Base-by-base conservation (phyloP, 2,113 vertebrate species). In the Mus spicilegus region DNA sequence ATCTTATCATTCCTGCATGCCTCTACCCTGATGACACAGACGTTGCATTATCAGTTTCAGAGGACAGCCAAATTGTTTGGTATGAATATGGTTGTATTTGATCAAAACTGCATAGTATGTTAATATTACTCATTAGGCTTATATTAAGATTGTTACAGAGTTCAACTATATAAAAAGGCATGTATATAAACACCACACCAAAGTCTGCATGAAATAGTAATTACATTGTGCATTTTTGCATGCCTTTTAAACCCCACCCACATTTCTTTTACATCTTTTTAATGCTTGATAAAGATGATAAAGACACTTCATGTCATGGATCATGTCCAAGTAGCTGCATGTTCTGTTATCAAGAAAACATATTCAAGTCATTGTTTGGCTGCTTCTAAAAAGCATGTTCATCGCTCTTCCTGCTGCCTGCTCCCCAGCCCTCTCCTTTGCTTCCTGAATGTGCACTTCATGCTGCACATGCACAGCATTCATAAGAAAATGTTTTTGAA, bases 61-160 rank as follows among this genome's bases (percentile, higher is more conserved):
- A 99, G 97, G 99, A 99, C 96, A 99, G 98, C 92, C 99, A 99
- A 90, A 99, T 99, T 76, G 97, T 99, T 98, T 99, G 99, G 99
- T 99, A 99, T 61, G 99, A 99, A 98, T 99, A 99, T 95, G 99
- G 99, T 96, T 99, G 99, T 98, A 99, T 99, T 72, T 99, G 98
- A 99, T 94, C 77, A 97, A 82, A 85, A 95, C 46, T 65, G 0
- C 77, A 90, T 49, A 96, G 84, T 94, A 94, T 26, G 89, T n/a
- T 88, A 94, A 88, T 89, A 36, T 72, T 46, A 81, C 63, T 91
- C 95, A 87, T 95, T 94, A 97, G 96, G 73, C 70, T 96, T 51
- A 17, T 33, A 4, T 95, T 87, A 9, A 80, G 89, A 46, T 85
- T 76, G 61, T 87, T 93, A 51, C 28, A 96, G 75, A 94, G 72